Evolutionary conservation across 2,113 vertebrate species (phyloP).

Genomic region (Oncorhynchus nerka): DNA sequence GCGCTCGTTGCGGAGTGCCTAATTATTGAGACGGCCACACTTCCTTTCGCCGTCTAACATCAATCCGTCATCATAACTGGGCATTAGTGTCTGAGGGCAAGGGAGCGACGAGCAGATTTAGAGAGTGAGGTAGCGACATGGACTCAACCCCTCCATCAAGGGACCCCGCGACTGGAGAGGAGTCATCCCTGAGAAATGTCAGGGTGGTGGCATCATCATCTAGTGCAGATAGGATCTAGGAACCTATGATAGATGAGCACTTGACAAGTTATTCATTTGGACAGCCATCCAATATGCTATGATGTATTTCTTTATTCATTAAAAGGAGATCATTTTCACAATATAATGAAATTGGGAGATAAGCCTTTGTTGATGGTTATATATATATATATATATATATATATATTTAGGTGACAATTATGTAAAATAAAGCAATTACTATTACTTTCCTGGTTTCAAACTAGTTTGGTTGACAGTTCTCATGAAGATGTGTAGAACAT

Average conservation of each 20-base stretch:
- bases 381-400: too few species aligned
- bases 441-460: too few species aligned
- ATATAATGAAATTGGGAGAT: too few species aligned
- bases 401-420: too few species aligned
- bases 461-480: too few species aligned
- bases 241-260: neutral
- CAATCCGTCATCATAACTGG: conserved; percentile 73
- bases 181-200: conserved; percentile 37
- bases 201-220: conserved; percentile 25
- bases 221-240: conserved; percentile 20
- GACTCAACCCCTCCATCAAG: conserved; percentile 44
- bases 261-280: neutral
- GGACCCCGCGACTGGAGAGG: conserved; percentile 25
- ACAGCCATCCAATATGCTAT: too few species aligned
- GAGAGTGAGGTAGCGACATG: conserved; percentile 41
- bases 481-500: too few species aligned
- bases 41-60: conserved; percentile 58
- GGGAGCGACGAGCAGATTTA: conserved; percentile 53
- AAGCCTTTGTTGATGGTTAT: too few species aligned
- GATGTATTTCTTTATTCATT: too few species aligned
- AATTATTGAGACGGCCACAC: conserved; percentile 75
- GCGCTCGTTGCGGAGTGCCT: conserved; percentile 60
- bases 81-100: conserved; percentile 64
- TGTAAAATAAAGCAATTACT: too few species aligned
- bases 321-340: too few species aligned